A percentile compares a stretch with the other conserved stretches of the same genome.
These are phyloP conservation scores for Tichodroma muraria DNA, from an alignment of 2,113 vertebrate species.

Conservation along the genomic window DNA sequence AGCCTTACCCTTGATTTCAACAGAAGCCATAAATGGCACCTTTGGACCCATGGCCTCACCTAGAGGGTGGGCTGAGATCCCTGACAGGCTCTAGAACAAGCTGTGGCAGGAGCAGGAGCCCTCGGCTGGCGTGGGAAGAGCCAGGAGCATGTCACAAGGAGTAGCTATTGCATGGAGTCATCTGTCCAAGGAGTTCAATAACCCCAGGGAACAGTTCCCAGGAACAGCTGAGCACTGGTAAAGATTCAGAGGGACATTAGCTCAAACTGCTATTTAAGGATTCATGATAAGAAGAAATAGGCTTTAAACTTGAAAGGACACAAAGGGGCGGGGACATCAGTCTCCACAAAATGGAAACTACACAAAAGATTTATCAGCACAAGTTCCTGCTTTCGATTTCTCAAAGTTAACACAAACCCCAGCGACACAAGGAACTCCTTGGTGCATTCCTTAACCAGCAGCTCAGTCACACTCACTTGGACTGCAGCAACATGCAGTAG, in stretches of 20 bases:
- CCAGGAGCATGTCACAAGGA: fast-evolving
- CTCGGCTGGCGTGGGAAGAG: background rate
- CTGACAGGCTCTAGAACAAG: background rate
- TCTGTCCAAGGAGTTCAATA: background rate
- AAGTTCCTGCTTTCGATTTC: background rate
- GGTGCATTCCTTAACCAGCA: background rate
- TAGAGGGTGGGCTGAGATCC: background rate
- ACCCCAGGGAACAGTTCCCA: background rate
- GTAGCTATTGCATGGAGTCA: fast-evolving
- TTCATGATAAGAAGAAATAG: background rate
- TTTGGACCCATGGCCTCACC: background rate
- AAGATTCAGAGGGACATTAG: background rate
- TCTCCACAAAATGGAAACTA: background rate
- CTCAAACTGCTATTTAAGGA: background rate
- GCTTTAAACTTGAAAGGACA: background rate
- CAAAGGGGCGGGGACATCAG: no score
- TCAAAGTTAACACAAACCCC: background rate
- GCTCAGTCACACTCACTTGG: fast-evolving
- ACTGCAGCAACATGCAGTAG: fast-evolving
- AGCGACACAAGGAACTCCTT: background rate
- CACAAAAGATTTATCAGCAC: background rate
- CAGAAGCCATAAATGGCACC: background rate
- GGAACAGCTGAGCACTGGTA: background rate
- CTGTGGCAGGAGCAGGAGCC: background rate
- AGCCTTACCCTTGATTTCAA: background rate